Base-by-base conservation (phyloP, 37 sponge, comb jelly and placozoan genomes). In the Theonella swinhoei region DNA sequence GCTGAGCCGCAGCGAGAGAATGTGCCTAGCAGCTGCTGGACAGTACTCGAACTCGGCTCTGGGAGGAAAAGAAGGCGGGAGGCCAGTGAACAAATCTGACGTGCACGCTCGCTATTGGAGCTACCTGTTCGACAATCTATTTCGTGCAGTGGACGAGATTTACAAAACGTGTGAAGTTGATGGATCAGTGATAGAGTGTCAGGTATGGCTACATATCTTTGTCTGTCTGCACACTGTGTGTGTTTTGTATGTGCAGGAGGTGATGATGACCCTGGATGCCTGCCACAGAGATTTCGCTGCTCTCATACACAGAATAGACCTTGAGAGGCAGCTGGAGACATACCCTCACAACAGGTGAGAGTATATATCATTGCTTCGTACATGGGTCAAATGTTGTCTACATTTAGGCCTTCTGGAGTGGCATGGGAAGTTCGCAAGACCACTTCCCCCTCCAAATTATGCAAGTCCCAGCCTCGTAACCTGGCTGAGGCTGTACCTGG, bases 91-190 rank as follows among this genome's bases (percentile, higher is more conserved):
- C 54, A 76, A 73, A 62, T 62, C 33, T 34, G 79, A 95, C 81
- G 62, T 89, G 74, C 91, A 89, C 25, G 94, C 91, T 34, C 77
- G 93, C 23, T 95, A 92, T 82, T 95, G 96, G 96, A 89, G 90
- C 33, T 95, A 95, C 80, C 81, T 95, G 64, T 95, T 95, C 87
- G 94, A 95, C 81, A 95, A 92, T 68, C 88, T 95, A 4, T 90
- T 92, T 34, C 67, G 96, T 41, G 94, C 94, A 19, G 94, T 95
- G 33, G 96, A 95, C 64, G 96, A 92, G 74, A 78, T 95, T 0
- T 95, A 90, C 88, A 75, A 62, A 59, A 90, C 91, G n/a, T 95
- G 96, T 65, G 96, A 95, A 61, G 74, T 68, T 4, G 93, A 95
- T 42, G 88, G 86, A 60, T 92, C 88, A 29, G 33, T 83, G 24